These are phyloP conservation scores for Aphelenchoides besseyi DNA, from an alignment of 1,140 invertebrate genomes.

Conservation along the genomic window DNA sequence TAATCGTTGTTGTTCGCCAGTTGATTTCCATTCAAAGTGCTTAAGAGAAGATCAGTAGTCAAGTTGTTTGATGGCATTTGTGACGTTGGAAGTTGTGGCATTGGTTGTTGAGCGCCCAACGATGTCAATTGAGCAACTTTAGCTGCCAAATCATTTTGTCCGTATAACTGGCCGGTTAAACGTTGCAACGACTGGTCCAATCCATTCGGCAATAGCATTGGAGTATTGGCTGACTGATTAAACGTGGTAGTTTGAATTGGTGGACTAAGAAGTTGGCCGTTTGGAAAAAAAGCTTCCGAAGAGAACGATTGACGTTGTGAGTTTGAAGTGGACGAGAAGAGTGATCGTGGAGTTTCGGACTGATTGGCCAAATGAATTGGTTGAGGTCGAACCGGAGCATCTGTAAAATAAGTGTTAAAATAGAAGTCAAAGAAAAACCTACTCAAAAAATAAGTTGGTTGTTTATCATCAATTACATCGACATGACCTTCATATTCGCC, in stretches of 20 bases:
- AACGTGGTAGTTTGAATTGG: neutral
- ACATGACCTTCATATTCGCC: constrained; percentile 6
- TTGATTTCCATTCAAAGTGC: neutral
- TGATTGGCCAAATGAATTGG: constrained; percentile 19
- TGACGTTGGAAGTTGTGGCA: too few relatives aligned
- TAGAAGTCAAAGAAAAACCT: constrained; percentile 15
- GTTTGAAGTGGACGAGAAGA: constrained; percentile 25
- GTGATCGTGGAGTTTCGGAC: neutral
- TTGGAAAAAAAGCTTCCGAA: constrained; percentile 19
- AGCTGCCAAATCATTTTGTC: neutral
- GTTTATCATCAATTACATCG: constrained; percentile 24
- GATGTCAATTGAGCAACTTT: neutral
- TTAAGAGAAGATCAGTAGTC: neutral
- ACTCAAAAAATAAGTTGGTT: constrained; percentile 15
- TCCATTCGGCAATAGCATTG: neutral
- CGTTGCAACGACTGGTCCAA: neutral
- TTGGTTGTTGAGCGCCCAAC: neutral
- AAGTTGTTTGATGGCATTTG: too few relatives aligned
- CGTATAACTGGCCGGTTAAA: neutral
- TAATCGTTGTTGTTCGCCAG: constrained; percentile 13
- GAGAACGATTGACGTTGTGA: constrained; percentile 31
- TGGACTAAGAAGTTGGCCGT: neutral
- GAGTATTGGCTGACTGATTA: too few relatives aligned
- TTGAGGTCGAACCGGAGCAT: constrained; percentile 22
- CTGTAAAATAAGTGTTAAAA: constrained; percentile 26